Evolutionary conservation across 2,888 invertebrate species (phyloP), one percentile per base, ranked within the genome.

Genomic region (Eudemis profundana): DNA sequence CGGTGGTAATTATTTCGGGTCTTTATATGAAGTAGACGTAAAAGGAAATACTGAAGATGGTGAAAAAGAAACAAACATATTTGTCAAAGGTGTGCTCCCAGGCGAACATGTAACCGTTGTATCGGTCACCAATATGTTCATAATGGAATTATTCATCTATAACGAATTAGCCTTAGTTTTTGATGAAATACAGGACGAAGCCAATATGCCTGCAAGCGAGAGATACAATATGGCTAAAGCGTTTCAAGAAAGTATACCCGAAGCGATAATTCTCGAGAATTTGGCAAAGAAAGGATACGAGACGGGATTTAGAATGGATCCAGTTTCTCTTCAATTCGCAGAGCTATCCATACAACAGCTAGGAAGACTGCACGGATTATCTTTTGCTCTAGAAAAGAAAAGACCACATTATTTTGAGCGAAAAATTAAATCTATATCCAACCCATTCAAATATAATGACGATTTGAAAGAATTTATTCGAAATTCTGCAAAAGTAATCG

Each of bases 191-290:
- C 75, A 79, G 69, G 69, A 72, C 1, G 70, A 78, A 56, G 67
- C 59, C 0, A 17, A 62, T 5, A 10, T 79, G 4, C 72, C 77
- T 1, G 1, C 3, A 1, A 40, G 67, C 21, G 73, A 74, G 14
- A 68, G 69, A 59, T 77, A 70, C 49, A 71, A 70, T 51, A 61
- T 66, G 1, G 68, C 71, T 10, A 75, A 73, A 63, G 54, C 68
- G 47, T 77, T 73, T 29, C 47, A 68, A 0, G 74, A 71, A 23
- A 71, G 69, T 33, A 71, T 66, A 36, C 14, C 36, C 10, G 73
- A 75, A n/a, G 69, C 71, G 7, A 76, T 77, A 4, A 71, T 79
- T 49, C 44, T 79, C 0, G 77, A 79, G 50, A 75, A 80, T 66
- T 63, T 78, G 62, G 51, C 14, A 1, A 72, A 67, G 44, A 76